A percentile compares a stretch with the other conserved stretches of the same genome.
These are phyloP conservation scores for Neocloeon triangulifer DNA, from an alignment of 1,140 invertebrate genomes.

Conservation along the genomic window DNA sequence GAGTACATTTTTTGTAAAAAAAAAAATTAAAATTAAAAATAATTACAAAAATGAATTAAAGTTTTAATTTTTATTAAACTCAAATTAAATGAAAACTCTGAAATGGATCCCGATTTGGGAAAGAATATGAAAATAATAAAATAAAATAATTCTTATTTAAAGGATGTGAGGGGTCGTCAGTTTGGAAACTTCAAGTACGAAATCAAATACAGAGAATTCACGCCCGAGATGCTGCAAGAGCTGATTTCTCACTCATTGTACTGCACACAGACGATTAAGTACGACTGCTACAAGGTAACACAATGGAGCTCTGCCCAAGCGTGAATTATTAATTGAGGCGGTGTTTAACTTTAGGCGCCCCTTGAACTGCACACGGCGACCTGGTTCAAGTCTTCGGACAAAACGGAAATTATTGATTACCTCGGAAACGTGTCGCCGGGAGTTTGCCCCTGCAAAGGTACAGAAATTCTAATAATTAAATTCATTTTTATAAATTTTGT, in stretches of 20 bases:
- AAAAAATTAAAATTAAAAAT: neutral
- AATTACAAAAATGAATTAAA: too few species aligned
- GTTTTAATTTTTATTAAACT: neutral
- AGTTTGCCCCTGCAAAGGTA: slow-evolving; percentile 41
- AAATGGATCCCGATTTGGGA: slow-evolving; percentile 1
- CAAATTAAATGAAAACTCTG: neutral
- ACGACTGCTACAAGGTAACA: slow-evolving; percentile 75
- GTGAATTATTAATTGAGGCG: too few species aligned
- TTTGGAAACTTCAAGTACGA: slow-evolving; percentile 60
- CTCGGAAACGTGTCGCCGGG: slow-evolving; percentile 55
- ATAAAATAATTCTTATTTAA: slow-evolving; percentile 7
- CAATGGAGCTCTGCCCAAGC: too few species aligned
- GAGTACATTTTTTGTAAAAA: slow-evolving; percentile 7
- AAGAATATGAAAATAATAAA: neutral
- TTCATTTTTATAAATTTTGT: slow-evolving; percentile 5
- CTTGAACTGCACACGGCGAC: slow-evolving; percentile 69
- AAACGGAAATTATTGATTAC: slow-evolving; percentile 53
- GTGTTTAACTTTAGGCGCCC: too few species aligned
- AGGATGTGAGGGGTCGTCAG: slow-evolving; percentile 48
- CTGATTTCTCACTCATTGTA: slow-evolving; percentile 70
- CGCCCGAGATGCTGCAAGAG: slow-evolving; percentile 69
- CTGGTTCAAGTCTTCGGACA: slow-evolving; percentile 65
- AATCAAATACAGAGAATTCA: slow-evolving; percentile 72
- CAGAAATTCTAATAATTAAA: slow-evolving; percentile 11
- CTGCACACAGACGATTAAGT: slow-evolving; percentile 76